Conservation (phyloP, 2,113 vertebrate species). For the Toxostoma redivivum region DNA sequence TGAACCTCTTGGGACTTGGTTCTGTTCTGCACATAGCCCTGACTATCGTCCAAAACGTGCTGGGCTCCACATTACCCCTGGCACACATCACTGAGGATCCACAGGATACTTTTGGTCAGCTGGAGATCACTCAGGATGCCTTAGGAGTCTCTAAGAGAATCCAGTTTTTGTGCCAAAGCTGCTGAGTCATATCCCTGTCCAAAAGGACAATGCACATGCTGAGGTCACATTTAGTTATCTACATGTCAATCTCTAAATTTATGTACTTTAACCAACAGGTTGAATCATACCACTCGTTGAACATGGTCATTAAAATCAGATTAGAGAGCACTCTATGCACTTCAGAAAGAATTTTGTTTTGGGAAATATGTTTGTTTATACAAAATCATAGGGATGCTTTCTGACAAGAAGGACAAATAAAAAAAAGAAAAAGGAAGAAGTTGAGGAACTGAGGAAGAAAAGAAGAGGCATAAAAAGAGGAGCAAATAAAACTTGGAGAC, state of each 20-base stretch:
- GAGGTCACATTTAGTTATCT: not conserved
- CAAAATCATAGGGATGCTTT: fast-evolving
- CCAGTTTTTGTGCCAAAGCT: not conserved
- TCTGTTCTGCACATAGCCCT: not conserved
- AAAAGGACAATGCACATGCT: fast-evolving
- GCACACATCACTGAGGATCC: not conserved
- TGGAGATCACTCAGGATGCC: not conserved
- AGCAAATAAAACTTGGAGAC: not conserved
- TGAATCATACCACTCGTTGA: not conserved
- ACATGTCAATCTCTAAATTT: not conserved
- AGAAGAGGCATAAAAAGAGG: not conserved
- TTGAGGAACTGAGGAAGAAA: not conserved
- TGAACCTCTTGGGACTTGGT: not conserved
- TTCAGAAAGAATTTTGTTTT: not conserved
- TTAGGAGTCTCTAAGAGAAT: not conserved
- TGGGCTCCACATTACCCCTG: not conserved
- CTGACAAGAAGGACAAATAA: not conserved
- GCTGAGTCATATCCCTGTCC: not conserved
- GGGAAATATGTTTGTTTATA: not conserved
- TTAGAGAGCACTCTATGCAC: not conserved
- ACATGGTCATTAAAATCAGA: not conserved
- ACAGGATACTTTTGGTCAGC: not conserved
- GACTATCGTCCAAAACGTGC: fast-evolving
- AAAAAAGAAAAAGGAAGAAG: not conserved
- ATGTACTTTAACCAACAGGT: not conserved